A percentile compares a stretch with the other conserved stretches of the same genome.
These are phyloP conservation scores for Hipparchia semele DNA, from an alignment of 2,888 invertebrate species.

Conservation along the genomic window DNA sequence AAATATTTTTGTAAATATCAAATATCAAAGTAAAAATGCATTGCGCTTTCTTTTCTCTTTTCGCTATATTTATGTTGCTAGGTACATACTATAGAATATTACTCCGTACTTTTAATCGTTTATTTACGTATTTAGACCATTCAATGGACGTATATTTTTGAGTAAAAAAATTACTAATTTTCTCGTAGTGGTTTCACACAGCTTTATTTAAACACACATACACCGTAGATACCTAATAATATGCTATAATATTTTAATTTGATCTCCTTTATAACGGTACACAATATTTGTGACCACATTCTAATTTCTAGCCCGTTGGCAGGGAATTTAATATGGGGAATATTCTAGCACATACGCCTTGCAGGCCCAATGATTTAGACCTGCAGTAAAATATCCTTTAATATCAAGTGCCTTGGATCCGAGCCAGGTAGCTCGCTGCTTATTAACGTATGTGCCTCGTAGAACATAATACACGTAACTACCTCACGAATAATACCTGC, in stretches of 20 bases:
- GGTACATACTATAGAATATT: too few relatives aligned
- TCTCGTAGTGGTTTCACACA: too few relatives aligned
- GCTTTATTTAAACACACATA: not conserved
- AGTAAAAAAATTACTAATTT: too few relatives aligned
- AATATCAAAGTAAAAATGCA: not conserved
- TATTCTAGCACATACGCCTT: conserved; percentile 29
- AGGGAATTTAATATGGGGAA: conserved; percentile 34
- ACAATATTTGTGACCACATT: conserved; percentile 15
- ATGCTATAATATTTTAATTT: conserved; percentile 1
- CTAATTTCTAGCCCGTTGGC: conserved; percentile 11
- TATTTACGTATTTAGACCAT: too few relatives aligned
- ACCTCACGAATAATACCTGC: conserved; percentile 33
- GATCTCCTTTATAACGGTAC: conserved; percentile 1
- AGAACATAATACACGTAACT: conserved; percentile 31
- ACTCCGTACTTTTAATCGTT: too few relatives aligned
- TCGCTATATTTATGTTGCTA: too few relatives aligned
- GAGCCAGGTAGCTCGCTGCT: conserved; percentile 46
- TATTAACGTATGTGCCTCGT: conserved; percentile 46
- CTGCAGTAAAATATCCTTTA: conserved; percentile 46
- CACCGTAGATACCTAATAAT: too few relatives aligned
- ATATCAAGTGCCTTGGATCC: conserved; percentile 45
- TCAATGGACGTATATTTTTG: too few relatives aligned
- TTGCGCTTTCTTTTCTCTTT: too few relatives aligned
- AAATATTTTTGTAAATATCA: not conserved
- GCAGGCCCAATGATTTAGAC: conserved; percentile 43